These are phyloP conservation scores for Crematogaster levior DNA, from an alignment of 2,888 invertebrate species.

Conservation along the genomic window DNA sequence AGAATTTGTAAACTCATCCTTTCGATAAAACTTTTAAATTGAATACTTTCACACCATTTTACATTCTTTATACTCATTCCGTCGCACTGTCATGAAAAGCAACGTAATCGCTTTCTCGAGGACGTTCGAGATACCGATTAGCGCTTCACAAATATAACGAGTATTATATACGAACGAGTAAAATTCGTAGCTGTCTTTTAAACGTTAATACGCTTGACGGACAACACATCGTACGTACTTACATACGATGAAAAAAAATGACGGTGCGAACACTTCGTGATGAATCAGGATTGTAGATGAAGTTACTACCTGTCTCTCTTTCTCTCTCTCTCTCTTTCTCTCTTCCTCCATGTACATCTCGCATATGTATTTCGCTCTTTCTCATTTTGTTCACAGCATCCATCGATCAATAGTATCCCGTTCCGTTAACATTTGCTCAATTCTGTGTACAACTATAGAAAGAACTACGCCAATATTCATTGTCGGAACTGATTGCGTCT, in stretches of 20 bases:
- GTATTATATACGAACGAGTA: not conserved
- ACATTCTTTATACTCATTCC: not conserved
- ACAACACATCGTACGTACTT: constrained; percentile 6
- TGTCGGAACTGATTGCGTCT: not conserved
- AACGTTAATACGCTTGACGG: not conserved
- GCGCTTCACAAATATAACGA: not conserved
- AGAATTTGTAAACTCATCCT: not conserved
- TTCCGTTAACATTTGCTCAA: not conserved
- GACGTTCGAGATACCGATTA: not conserved
- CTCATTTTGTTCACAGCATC: not conserved
- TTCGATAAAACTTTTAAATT: not conserved
- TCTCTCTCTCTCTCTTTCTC: not conserved
- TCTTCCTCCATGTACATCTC: not conserved
- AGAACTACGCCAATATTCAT: not conserved
- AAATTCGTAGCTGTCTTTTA: not conserved
- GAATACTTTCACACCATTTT: not conserved
- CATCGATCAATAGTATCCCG: not conserved
- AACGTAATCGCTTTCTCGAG: not conserved
- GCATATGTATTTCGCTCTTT: not conserved
- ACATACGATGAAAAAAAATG: not conserved
- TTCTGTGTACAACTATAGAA: not conserved
- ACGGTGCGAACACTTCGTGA: not conserved
- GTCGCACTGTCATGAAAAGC: not conserved
- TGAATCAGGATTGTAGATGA: not conserved
- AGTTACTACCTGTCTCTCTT: not conserved